These are phyloP conservation scores for Nylanderia fulva DNA, from an alignment of 1,140 invertebrate genomes.

Conservation along the genomic window DNA sequence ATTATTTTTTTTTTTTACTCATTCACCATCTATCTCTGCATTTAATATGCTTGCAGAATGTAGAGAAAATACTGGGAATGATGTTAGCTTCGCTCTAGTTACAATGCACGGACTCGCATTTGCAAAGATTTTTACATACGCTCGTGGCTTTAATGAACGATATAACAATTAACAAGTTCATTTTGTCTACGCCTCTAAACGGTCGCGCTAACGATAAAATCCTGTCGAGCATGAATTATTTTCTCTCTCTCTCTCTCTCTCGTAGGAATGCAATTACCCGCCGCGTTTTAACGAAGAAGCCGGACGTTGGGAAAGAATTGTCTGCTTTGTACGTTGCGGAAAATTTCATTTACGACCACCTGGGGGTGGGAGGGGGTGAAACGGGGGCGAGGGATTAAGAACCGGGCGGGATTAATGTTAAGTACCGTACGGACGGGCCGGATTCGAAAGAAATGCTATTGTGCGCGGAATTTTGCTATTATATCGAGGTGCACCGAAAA, in stretches of 20 bases:
- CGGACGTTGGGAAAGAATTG: conserved; percentile 14
- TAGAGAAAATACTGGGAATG: neutral
- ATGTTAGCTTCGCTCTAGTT: neutral
- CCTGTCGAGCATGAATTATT: conserved; percentile 38
- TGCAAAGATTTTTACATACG: conserved; percentile 10
- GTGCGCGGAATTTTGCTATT: conserved; percentile 28
- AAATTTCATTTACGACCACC: conserved; percentile 51
- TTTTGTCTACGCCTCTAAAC: conserved; percentile 27
- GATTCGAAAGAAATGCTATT: conserved; percentile 36
- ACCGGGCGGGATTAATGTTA: conserved; percentile 53
- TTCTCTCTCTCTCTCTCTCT: neutral
- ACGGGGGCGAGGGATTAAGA: conserved; percentile 39
- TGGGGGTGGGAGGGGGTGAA: too few species aligned
- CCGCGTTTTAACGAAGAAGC: conserved; percentile 35
- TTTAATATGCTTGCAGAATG: conserved; percentile 7
- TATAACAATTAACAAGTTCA: conserved; percentile 43
- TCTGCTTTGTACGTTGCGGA: conserved; percentile 17
- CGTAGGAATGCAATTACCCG: conserved; percentile 47
- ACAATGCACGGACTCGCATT: neutral
- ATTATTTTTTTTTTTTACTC: neutral
- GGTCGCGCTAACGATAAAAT: conserved; percentile 17
- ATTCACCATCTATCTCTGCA: neutral
- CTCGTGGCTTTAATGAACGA: conserved; percentile 15
- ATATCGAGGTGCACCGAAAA: conserved; percentile 9
- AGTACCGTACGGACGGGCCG: conserved; percentile 35